phyloP scores from a whole-genome alignment of 1,140 invertebrate genomes.

The Aphelinus certus region DNA sequence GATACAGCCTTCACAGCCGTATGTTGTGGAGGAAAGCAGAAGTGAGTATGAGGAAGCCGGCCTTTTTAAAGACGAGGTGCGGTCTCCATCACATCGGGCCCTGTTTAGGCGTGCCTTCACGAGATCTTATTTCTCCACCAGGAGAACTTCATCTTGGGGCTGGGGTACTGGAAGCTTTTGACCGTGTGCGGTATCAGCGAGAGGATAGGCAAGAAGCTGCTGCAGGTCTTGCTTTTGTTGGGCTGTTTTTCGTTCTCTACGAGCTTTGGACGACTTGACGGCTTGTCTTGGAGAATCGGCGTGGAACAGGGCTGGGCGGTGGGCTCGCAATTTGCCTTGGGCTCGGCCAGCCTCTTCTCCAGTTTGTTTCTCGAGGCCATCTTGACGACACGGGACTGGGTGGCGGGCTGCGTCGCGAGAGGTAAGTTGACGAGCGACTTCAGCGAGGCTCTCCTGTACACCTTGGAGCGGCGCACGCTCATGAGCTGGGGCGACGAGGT shows the following conservation, averaged over 20 bases:
- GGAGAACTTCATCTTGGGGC: constrained; percentile 70
- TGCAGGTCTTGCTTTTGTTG: constrained; percentile 51
- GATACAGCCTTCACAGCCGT: constrained; percentile 22
- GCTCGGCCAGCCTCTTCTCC: constrained; percentile 28
- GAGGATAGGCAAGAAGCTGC: constrained; percentile 62
- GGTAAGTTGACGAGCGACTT: constrained; percentile 44
- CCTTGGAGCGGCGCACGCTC: constrained; percentile 54
- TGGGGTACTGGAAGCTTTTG: constrained; percentile 64
- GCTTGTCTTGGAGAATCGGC: too few relatives aligned
- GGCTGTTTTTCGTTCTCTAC: background rate
- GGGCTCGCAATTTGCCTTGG: constrained; percentile 56
- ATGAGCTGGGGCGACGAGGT: constrained; percentile 56
- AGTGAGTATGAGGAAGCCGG: constrained; percentile 30
- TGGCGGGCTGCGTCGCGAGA: background rate
- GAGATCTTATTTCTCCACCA: constrained; percentile 77
- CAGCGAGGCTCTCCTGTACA: constrained; percentile 59
- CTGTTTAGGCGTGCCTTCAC: constrained; percentile 67
- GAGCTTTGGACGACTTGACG: background rate
- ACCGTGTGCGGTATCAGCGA: constrained; percentile 61
- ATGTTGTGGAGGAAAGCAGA: constrained; percentile 1
- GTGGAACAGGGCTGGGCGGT: constrained; percentile 50
- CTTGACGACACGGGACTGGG: constrained; percentile 44
- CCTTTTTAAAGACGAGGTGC: background rate
- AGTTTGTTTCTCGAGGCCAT: constrained; percentile 37
- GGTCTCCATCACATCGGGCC: background rate